Percentiles rank a stretch among this genome's conserved stretches.
Evolutionary conservation across 2,888 invertebrate species (phyloP).

Genomic region (Tortrix viridana): DNA sequence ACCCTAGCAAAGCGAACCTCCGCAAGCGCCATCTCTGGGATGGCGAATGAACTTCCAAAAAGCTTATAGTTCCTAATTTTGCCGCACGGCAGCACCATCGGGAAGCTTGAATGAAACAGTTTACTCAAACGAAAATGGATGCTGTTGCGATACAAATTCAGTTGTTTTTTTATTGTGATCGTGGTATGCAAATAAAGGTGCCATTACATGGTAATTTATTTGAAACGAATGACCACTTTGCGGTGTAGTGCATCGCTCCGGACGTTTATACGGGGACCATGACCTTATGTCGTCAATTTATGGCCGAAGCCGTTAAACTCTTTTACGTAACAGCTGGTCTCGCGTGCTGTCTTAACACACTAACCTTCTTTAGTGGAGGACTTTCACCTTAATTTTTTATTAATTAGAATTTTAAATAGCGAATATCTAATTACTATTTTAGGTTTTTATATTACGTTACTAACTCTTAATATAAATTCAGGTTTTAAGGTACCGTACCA

Average conservation of each 20-base stretch:
- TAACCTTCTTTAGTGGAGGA: constrained; percentile 65
- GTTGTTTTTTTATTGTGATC: constrained; percentile 57
- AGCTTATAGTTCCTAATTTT: constrained; percentile 66
- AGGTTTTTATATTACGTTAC: no score
- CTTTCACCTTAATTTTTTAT: constrained; percentile 62
- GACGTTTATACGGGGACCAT: constrained; percentile 81
- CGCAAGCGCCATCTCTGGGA: constrained; percentile 73
- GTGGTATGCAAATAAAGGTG: constrained; percentile 82
- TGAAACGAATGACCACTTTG: constrained; percentile 85
- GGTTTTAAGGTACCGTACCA: no score
- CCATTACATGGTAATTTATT: constrained; percentile 85
- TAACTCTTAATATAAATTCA: no score
- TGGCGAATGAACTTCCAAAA: constrained; percentile 66
- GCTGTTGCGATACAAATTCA: constrained; percentile 50
- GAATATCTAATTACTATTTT: no score
- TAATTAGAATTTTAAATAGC: not conserved
- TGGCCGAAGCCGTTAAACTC: constrained; percentile 76
- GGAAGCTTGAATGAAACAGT: constrained; percentile 75
- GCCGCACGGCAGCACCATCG: constrained; percentile 62
- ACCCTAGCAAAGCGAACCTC: constrained; percentile 51
- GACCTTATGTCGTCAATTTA: constrained; percentile 84
- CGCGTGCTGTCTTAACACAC: constrained; percentile 65
- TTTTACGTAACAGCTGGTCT: constrained; percentile 80
- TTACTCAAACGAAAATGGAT: constrained; percentile 47
- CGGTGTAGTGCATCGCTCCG: constrained; percentile 79